These are phyloP conservation scores for Anadara kagoshimensis DNA, from an alignment of 1,140 invertebrate species.

Conservation along the genomic window DNA sequence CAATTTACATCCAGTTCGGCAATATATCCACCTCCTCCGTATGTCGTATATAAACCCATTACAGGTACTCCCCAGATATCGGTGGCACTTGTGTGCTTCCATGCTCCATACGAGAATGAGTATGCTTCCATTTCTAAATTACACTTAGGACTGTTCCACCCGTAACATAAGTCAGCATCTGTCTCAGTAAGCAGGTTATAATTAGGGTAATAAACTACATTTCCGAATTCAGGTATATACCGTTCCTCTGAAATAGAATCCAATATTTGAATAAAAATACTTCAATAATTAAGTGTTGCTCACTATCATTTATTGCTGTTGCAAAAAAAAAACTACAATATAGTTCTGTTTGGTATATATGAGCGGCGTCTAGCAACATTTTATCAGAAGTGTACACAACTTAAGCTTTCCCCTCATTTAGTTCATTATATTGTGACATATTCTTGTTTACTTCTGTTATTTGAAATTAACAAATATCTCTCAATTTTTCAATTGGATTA, in stretches of 20 bases:
- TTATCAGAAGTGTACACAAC: too few species aligned
- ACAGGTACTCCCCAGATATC: conserved; percentile 56
- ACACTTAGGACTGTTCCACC: conserved; percentile 47
- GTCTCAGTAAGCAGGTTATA: conserved; percentile 48
- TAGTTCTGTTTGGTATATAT: too few species aligned
- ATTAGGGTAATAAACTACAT: conserved; percentile 18
- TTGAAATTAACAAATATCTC: too few species aligned
- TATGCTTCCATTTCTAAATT: conserved; percentile 28
- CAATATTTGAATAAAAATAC: neutral
- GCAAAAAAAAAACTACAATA: too few species aligned
- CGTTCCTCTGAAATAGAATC: conserved; percentile 26
- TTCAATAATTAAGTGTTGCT: too few species aligned
- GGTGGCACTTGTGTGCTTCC: conserved; percentile 49
- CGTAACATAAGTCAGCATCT: conserved; percentile 43
- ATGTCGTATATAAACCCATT: conserved; percentile 47
- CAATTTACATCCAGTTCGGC: conserved; percentile 54
- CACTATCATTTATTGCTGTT: too few species aligned
- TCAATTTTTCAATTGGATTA: too few species aligned
- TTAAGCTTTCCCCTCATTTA: too few species aligned
- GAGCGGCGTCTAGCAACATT: too few species aligned
- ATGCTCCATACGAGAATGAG: conserved; percentile 47
- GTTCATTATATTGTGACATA: too few species aligned
- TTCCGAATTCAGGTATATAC: conserved; percentile 29
- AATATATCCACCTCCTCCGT: conserved; percentile 60
- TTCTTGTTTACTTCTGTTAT: too few species aligned